Conservation (phyloP, 2,113 vertebrate species). For the Paramisgurnus dabryanus region DNA sequence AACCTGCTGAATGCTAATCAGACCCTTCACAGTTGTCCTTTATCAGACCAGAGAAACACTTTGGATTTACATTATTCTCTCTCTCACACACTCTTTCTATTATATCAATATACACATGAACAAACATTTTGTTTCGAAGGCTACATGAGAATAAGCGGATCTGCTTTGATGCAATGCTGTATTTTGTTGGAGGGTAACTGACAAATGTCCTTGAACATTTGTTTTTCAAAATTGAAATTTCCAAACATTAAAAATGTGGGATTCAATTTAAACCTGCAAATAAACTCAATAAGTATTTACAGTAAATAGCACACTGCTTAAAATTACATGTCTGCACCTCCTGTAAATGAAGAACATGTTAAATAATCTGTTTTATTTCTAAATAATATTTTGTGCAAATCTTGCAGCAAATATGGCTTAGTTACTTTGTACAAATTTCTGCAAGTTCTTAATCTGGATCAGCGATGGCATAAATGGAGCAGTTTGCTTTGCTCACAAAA, state of each 20-base stretch:
- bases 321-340: background rate
- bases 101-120: constrained; percentile 6
- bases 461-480: constrained; percentile 42
- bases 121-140: constrained; percentile 23
- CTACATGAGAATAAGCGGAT: constrained; percentile 27
- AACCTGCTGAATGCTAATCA: constrained; percentile 77
- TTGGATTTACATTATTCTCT: constrained; percentile 24
- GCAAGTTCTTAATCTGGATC: constrained; percentile 55
- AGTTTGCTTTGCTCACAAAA: constrained; percentile 41
- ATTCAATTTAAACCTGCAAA: no score
- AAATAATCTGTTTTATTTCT: constrained; percentile 25
- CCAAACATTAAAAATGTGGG: no score
- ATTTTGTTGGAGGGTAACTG: background rate
- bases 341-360: background rate
- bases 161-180: background rate
- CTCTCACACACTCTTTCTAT: background rate
- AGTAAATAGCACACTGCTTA: background rate
- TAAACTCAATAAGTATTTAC: no score
- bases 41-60: constrained; percentile 62
- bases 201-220: background rate
- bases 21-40: constrained; percentile 72
- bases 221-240: background rate
- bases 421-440: constrained; percentile 28
- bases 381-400: constrained; percentile 15
- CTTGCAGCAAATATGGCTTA: constrained; percentile 59